Evolutionary conservation across 2,113 vertebrate species (phyloP).

Genomic region (Chrysemys picta): DNA sequence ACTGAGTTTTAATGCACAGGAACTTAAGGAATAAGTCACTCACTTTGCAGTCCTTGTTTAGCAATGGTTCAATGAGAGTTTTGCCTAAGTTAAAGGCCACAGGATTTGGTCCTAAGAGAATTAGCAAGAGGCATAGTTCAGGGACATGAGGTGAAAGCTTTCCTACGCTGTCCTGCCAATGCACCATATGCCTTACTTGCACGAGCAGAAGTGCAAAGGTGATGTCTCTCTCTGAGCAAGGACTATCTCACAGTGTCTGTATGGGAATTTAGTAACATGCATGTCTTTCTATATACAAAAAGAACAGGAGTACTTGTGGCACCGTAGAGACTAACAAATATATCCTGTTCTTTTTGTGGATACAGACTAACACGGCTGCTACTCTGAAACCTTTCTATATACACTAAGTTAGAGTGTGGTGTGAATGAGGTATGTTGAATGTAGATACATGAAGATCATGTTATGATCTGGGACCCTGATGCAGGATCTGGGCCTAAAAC

Average conservation of each 20-base stretch:
- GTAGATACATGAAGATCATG: neutral
- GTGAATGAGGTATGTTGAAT: neutral
- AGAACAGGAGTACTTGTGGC: too few relatives aligned
- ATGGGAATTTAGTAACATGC: neutral
- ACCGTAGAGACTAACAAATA: too few relatives aligned
- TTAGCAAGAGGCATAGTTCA: neutral
- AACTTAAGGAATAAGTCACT: neutral
- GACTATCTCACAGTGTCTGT: neutral
- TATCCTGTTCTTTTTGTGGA: too few relatives aligned
- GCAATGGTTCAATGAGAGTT: neutral
- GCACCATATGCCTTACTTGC: neutral
- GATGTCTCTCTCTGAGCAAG: neutral
- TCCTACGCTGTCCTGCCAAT: neutral
- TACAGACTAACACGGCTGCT: too few relatives aligned
- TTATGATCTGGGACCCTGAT: neutral
- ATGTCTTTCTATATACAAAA: neutral
- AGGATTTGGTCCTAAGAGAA: neutral
- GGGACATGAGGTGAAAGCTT: neutral
- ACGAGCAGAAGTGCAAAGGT: neutral
- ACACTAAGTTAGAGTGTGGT: neutral
- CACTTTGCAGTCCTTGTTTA: neutral
- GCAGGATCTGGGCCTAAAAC: neutral
- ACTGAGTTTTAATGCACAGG: neutral
- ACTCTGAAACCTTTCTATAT: neutral
- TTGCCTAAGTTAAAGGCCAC: neutral